Evolutionary conservation across 64 coral and sea anemone genomes (phyloP).

Genomic region (Exaiptasia diaphana): DNA sequence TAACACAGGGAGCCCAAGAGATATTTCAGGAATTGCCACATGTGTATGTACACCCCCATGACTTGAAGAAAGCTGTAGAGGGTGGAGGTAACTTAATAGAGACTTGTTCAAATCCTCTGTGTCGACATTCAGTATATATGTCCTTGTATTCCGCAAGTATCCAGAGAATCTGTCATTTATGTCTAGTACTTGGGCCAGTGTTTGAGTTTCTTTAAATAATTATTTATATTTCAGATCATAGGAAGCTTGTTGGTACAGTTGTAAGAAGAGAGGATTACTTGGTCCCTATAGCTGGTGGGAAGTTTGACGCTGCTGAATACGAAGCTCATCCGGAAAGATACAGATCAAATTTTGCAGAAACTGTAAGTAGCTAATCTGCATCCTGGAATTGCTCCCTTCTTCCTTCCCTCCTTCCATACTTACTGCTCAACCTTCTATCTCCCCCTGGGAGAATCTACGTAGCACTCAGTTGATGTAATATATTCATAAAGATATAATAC

Average conservation of each 20-base stretch:
- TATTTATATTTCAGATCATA: slow-evolving; percentile 55
- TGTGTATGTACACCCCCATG: slow-evolving; percentile 93
- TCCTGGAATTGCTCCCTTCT: too few species aligned
- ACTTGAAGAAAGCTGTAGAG: slow-evolving; percentile 82
- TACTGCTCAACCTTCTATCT: too few species aligned
- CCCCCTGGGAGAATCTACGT: too few species aligned
- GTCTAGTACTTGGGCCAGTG: too few species aligned
- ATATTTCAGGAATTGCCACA: slow-evolving; percentile 96
- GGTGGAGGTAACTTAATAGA: slow-evolving; percentile 60
- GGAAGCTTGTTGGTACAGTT: slow-evolving; percentile 95
- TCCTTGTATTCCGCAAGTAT: neutral
- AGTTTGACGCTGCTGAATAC: slow-evolving; percentile 92
- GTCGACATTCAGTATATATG: neutral
- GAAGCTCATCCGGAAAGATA: slow-evolving; percentile 94
- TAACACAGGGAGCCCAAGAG: slow-evolving; percentile 86
- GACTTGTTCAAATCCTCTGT: neutral
- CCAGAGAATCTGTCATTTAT: too few species aligned
- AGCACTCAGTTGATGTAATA: too few species aligned
- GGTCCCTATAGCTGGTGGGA: slow-evolving; percentile 88
- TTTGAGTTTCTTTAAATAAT: too few species aligned
- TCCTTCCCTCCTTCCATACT: too few species aligned
- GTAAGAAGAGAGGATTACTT: slow-evolving; percentile 93
- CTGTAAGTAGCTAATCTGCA: slow-evolving; percentile 26
- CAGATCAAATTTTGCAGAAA: slow-evolving; percentile 98
- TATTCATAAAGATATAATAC: too few species aligned